phyloP scores from a whole-genome alignment of 2,888 invertebrate genomes.

The Brachylomia viminalis region DNA sequence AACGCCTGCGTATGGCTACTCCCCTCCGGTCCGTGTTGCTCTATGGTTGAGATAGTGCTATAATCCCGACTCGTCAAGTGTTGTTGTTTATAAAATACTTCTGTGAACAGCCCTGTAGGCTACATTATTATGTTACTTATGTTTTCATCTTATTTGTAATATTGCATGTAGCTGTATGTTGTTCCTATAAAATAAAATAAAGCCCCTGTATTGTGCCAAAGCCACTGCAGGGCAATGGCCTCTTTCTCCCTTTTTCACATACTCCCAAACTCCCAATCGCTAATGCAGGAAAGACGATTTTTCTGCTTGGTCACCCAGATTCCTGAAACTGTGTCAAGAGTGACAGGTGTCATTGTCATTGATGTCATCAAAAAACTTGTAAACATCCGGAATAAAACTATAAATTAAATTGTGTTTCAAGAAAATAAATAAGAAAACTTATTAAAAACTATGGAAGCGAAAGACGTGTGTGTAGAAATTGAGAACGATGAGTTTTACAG shows the following conservation, averaged over 20 bases:
- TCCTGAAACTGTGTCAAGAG: background rate
- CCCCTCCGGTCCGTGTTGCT: no score
- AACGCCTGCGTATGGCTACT: no score
- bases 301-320: constrained; percentile 23
- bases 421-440: background rate
- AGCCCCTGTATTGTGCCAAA: background rate
- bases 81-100: no score
- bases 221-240: no score
- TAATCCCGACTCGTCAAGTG: no score
- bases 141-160: no score
- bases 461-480: constrained; percentile 88
- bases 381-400: constrained; percentile 37
- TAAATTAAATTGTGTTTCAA: constrained; percentile 2
- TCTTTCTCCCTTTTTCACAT: background rate
- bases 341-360: constrained; percentile 40
- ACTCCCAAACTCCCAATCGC: no score
- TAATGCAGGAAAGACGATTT: background rate
- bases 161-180: no score
- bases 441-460: constrained; percentile 82
- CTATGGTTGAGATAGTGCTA: no score
- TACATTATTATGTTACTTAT: no score
- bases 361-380: constrained; percentile 59
- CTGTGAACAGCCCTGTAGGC: no score
- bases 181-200: no score
- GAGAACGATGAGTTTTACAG: constrained; percentile 89